phyloP scores from a whole-genome alignment of 2,113 vertebrate genomes.

The Gila orcuttii region DNA sequence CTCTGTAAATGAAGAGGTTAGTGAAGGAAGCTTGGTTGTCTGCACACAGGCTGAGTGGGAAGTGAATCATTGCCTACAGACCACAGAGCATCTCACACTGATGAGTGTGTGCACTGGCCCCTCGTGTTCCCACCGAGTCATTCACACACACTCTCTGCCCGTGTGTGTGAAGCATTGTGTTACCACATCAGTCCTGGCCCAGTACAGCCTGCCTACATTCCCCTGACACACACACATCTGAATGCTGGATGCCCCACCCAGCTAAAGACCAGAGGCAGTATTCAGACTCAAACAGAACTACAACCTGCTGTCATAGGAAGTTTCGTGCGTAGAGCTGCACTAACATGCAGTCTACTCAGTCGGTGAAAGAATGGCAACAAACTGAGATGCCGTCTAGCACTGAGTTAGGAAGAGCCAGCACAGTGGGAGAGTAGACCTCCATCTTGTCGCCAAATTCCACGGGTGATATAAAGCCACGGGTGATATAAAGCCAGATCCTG shows the following conservation, averaged over 20 bases:
- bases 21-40: conserved; percentile 20
- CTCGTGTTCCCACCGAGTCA: conserved; percentile 32
- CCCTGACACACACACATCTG: conserved; percentile 1
- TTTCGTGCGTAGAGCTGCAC: neutral
- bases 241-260: conserved; percentile 32
- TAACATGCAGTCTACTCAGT: neutral
- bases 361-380: conserved; percentile 3
- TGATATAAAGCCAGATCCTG: conserved; percentile 36
- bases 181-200: conserved; percentile 32
- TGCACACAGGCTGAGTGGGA: conserved; percentile 34
- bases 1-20: neutral
- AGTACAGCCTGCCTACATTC: conserved; percentile 29
- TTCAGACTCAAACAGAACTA: conserved; percentile 66
- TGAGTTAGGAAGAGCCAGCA: neutral
- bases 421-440: neutral
- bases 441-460: conserved; percentile 28
- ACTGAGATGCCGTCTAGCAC: conserved; percentile 21
- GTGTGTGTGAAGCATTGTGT: conserved; percentile 37
- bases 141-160: conserved; percentile 41
- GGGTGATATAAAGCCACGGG: conserved; percentile 29
- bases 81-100: conserved; percentile 28
- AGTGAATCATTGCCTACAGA: conserved; percentile 50
- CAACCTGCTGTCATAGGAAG: conserved; percentile 39
- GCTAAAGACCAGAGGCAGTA: conserved; percentile 25
- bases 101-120: conserved; percentile 16